Base-by-base conservation (phyloP, 2,113 vertebrate species). In the Cnemophilus loriae region DNA sequence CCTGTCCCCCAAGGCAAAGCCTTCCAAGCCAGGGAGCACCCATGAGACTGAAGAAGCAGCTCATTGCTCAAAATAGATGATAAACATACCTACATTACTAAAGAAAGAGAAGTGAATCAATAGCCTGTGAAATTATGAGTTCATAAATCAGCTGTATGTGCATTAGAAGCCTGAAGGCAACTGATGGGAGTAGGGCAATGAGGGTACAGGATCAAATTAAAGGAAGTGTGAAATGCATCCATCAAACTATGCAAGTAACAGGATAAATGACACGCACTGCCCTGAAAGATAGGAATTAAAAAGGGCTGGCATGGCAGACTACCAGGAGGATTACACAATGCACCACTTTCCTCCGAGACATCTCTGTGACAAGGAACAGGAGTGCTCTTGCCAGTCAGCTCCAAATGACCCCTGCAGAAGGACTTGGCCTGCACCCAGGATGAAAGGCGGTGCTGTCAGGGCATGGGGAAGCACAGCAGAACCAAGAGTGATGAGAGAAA, bases 1-100 rank as follows among this genome's bases (percentile, higher is more conserved):
- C 10, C 33, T 13, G 9, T 12, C 13, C 15, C 10, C 22, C 0
- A 0, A 41, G 16, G 16, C 2, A 30, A 83, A 55, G 28, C n/a
- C 21, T 61, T n/a, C 27, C 2, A 13, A 67, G 69, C 13, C 21
- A 18, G 11, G 35, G 52, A 60, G 26, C 9, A 20, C 16, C 23
- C 2, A 7, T 3, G n/a, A 73, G 32, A 71, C 20, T 57, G 32
- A 76, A 61, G 22, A 46, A 46, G 20, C 4, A 93, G n/a, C 33
- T 75, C 18, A 30, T 10, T 78, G 52, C 44, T 55, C 71, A 68
- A n/a, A 84, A 86, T 8, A 60, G 10, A 47, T 24, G 2, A 30
- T 53, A 61, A 86, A 49, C 19, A 37, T 10, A 57, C 4, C 37
- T 49, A 7, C 32, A 37, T 9, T 41, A 55, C 33, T 75, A 41